Base-by-base conservation (phyloP, 1,140 invertebrate genomes). In the Atta texana region DNA sequence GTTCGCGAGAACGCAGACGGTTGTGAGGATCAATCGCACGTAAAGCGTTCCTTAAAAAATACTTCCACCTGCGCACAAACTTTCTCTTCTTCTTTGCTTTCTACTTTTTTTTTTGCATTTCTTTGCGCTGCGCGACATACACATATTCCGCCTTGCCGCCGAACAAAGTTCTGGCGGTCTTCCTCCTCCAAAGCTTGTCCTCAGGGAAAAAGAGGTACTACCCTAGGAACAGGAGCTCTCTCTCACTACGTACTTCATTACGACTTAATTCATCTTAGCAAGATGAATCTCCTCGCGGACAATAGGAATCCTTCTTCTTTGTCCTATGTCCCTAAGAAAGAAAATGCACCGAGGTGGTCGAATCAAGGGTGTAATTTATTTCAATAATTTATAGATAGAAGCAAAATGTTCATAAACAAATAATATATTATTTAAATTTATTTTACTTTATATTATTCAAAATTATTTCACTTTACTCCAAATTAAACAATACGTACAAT, bases 191-290 rank as follows among this genome's bases (percentile, higher is more conserved):
- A 86, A 55, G 51, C 80, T 55, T 72, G 59, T 87, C 49, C 85
- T 75, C 64, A 28, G 66, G 31, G 66, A 78, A 88, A 77, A 71
- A 63, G 51, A 34, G 74, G 57, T 59, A 78, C 85, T 63, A 81
- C 28, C 12, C 55, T 49, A 24, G 53, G 51, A 64, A 61, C 59
- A 57, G 85, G 44, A 89, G 72, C 57, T 76, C 88, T 88, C 55
- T 84, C 78, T 80, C 88, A 68, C 88, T 84, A 75, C 31, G 75
- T 90, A 91, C 89, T 92, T 92, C 90, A 88, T 92, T 92, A 92
- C 86, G 87, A 90, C 87, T 92, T 90, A 91, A 92, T 92, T 92
- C 87, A 82, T 76, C 64, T 86, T 85, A 69, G 89, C 86, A 89
- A 90, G 89, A n/a, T n/a, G n/a, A 87, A 86, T n/a, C 84, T 90